Base-by-base conservation (phyloP, 2,113 vertebrate species). In the Lethenteron reissneri region DNA sequence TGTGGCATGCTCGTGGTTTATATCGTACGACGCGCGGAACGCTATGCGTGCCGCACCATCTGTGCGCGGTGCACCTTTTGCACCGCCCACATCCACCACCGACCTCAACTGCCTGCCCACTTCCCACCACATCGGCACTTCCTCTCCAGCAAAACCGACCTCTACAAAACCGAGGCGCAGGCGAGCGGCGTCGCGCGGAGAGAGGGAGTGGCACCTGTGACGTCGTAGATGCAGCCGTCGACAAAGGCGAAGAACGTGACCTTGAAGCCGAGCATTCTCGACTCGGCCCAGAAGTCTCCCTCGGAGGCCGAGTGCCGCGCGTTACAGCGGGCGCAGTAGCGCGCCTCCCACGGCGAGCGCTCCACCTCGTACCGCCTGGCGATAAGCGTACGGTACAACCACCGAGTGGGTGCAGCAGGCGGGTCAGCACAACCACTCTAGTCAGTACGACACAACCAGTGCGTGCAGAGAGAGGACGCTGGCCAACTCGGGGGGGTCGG, bases 241-340 rank as follows among this genome's bases (percentile, higher is more conserved):
- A 95, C 95, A 74, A 85, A 79, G 41, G 92, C 91, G 70, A 92
- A 87, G 78, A 89, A 97, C 11, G 91, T 95, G 80, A 97, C 90
- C 60, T 87, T 89, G 70, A 97, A 79, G 41, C 92, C 91, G 74
- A 94, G 77, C 85, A 97, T 86, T 77, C 89, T 92, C 58, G 91
- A 95, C 76, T 95, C 92, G 0, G 92, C 91, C 92, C 92, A 97
- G 74, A 97, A 82, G 78, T 95, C 88, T 1, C 91, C 92, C 73
- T 95, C 92, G 74, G 91, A 85, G 0, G 90, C 92, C 0, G 88
- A 79, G 74, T 95, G 92, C 75, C 81, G 81, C 62, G 77, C 79
- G n/a, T 81, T 85, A 70, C 92, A 97, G 75, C 86, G 83, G 0
- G 83, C 86, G 71, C 91, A 97, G 76, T 89, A 94, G 11, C 92